Conservation (phyloP, 2,113 vertebrate species). For the Dasyurus viverrinus region DNA sequence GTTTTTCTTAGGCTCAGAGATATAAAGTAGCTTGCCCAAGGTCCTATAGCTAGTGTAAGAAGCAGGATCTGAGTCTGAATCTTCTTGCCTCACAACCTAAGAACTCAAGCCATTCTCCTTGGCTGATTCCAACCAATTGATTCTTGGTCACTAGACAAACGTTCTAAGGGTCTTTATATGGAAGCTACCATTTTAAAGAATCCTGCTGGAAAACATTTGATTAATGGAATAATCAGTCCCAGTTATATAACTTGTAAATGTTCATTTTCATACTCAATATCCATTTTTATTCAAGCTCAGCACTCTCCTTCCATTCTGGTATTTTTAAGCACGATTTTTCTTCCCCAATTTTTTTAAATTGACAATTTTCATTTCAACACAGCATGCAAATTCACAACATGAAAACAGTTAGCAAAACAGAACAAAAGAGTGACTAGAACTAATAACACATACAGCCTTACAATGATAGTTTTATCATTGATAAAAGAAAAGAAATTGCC, state of each 20-base stretch:
- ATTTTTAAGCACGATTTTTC: not conserved
- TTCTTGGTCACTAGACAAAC: not conserved
- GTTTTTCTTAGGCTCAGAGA: not conserved
- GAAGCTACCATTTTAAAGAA: not conserved
- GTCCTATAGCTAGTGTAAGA: not conserved
- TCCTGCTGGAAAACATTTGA: not conserved
- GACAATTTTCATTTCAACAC: not conserved
- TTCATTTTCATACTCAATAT: not conserved
- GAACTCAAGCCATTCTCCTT: not conserved
- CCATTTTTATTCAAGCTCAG: not conserved
- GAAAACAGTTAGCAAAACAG: not conserved
- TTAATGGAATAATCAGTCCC: slow-evolving; percentile 21
- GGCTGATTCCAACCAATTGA: not conserved
- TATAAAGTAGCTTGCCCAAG: too few relatives aligned
- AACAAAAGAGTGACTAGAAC: not conserved
- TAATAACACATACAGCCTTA: not conserved
- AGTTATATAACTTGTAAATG: slow-evolving; percentile 29
- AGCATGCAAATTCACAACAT: not conserved
- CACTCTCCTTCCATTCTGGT: slow-evolving; percentile 30
- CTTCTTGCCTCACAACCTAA: not conserved
- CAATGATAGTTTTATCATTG: not conserved
- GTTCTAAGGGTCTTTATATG: not conserved
- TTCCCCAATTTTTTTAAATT: not conserved
- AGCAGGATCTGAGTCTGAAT: too few relatives aligned
- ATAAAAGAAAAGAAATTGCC: not conserved